Base-by-base conservation (phyloP, 2,888 invertebrate genomes). In the Brachypalpus laphriformis region DNA sequence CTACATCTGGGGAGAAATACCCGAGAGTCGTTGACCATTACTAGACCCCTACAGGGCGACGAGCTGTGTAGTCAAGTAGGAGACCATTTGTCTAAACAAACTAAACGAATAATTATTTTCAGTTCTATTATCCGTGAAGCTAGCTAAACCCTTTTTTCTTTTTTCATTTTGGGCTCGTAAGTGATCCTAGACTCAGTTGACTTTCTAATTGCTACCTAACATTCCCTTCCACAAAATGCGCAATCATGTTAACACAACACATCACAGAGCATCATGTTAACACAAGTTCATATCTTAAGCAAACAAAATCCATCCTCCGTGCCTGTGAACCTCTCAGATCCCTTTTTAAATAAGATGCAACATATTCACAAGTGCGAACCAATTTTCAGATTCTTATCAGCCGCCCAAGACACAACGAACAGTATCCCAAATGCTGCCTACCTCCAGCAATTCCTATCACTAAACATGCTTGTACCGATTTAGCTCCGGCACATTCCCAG, bases 301-400 rank as follows among this genome's bases (percentile, higher is more conserved):
- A 11, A 40, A 63, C 34, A 16, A 28, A 66, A 34, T 59, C 28
- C 22, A 59, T 28, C 34, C 16, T 8, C 47, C 14, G 31, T 45
- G 45, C 47, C 42, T 11, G n/a, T 40, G 31, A 8, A 3, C 20
- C 20, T 45, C 37, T 59, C 18, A 9, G 9, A 28, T 14, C 59
- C 31, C 66, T 14, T 18, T 20, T 49, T 85, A 75, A 85, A 80
- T 71, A 75, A 85, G 80, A 80, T 85, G 70, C 70, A 75, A 25
- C 34, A 28, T 47, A 37, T 68, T 45, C 57, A 42, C 70, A 85
- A 85, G 83, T 80, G 80, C 80, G 75, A 85, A 85, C 75, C 83
- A 85, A 85, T 85, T 85, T 80, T 22, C 18, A 54, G 83, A 85
- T 85, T 47, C 20, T 57, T 34, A 85, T 85, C 83, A 59, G 34